Evolutionary conservation across 2,797 vertebrate genomes (phyloP), one percentile per base, ranked within the genome.

Genomic region (Phataginus tetradactyla): DNA sequence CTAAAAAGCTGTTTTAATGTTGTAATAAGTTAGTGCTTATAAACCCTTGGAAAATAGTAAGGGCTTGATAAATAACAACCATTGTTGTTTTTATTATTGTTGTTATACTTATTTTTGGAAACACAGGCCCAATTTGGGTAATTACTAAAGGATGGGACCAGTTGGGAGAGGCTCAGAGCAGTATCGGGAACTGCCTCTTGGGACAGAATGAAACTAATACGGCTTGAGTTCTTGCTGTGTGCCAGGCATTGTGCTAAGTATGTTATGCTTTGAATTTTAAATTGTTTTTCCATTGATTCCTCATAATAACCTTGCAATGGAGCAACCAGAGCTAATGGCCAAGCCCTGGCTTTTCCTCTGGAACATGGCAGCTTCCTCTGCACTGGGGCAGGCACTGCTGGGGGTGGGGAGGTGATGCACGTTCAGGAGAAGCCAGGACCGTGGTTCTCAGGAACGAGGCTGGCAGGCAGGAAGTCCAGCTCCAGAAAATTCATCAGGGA

Each of bases 21-120:
- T 77, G 13, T 3, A 74, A 81, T 80, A 45, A 92, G 27, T 90
- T 61, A 37, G 66, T 87, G 45, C 6, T 93, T 85, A 72, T 27
- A 91, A 84, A 63, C 6, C 1, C 25, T 5, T 88, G 39, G 4
- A 77, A 83, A 86, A 71, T 25, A 75, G 27, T 64, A 91, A 88
- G 29, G 34, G 45, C 10, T 81, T 14, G 14, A 59, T 27, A 90
- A 92, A 75, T 11, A 84, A 15, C 32, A 71, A 1, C 11, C 4
- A 74, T 27, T 55, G 10, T 25, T 42, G 6, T 64, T 59, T 4
- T 8, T 91, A 25, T n/a, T 29, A 1, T 45, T 53, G 49, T 23
- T 55, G 12, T 78, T 84, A 37, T 11, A 53, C 21, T 80, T 37
- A 21, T 53, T 87, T 94, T 72, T 66, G 23, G 21, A 78, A 69